Evolutionary conservation across 2,888 invertebrate species (phyloP).

Genomic region (Leptopilina drosophilae): DNA sequence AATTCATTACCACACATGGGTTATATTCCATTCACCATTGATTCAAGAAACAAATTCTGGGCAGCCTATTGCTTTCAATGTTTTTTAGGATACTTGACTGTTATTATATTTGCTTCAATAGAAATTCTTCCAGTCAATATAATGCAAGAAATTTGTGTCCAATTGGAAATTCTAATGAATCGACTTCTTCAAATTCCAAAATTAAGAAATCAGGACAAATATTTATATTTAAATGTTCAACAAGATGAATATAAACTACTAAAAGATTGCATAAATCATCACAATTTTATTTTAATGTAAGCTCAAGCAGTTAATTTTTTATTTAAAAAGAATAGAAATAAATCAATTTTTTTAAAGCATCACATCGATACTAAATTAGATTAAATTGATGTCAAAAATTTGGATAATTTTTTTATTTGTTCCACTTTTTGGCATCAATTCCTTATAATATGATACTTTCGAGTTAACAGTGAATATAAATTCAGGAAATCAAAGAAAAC

Average conservation of each 20-base stretch:
- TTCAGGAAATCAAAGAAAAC: too few species aligned
- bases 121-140: neutral
- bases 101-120: neutral
- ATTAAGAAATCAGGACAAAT: neutral
- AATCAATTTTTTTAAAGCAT: too few species aligned
- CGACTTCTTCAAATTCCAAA: neutral
- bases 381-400: too few species aligned
- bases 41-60: neutral
- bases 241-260: neutral
- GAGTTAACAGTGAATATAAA: too few species aligned
- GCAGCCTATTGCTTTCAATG: neutral
- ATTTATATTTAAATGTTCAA: neutral
- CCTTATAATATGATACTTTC: too few species aligned
- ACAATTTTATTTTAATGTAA: slow-evolving; percentile 5
- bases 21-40: neutral
- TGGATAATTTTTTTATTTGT: too few species aligned
- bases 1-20: neutral
- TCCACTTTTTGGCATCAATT: too few species aligned
- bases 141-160: slow-evolving; percentile 11
- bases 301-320: neutral
- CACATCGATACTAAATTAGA: too few species aligned
- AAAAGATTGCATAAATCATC: slow-evolving; percentile 1
- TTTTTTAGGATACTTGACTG: neutral
- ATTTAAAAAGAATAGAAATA: too few species aligned
- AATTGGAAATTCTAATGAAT: slow-evolving; percentile 13